Evolutionary conservation across 2,797 vertebrate species (phyloP), one percentile per base, ranked within the genome.

Genomic region (Falco naumanni): DNA sequence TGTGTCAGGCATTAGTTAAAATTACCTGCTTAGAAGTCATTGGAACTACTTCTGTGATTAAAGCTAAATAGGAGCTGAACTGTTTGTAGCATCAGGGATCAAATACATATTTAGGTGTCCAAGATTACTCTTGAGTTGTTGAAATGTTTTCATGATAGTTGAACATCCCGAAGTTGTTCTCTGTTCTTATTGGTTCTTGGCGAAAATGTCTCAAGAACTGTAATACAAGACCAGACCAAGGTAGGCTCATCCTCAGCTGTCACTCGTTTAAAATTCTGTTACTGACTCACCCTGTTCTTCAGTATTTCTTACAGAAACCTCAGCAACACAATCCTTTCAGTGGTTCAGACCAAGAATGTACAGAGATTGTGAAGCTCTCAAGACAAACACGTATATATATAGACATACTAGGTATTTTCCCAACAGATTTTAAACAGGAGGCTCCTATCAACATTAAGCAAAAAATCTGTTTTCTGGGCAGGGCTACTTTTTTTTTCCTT

Each of bases 211-310:
- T 91, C 29, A 48, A 81, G 68, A 82, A 74, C 34, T 90, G 48
- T 93, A 82, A 96, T 95, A 90, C 59, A 87, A 87, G 60, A 37
- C 87, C 81, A 95, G 75, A 74, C 33, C 45, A 31, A 71, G 78
- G 71, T 92, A 91, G 87, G 78, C 84, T 84, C 91, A 91, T 88
- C 89, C 84, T 93, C 43, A 95, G 76, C 79, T 84, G 89, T 96
- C 90, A 95, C 71, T 87, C 57, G 89, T 92, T 91, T 79, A 85
- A 95, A 96, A 59, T 19, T 45, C 47, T 78, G 50, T 76, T 95
- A 74, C 59, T 89, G 78, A 89, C 82, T 86, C 72, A 95, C 66
- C 20, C 50, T 79, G 45, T 72, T 92, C 70, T 86, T 87, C 61
- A 80, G 4, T 93, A 91, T 96, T 94, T 95, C 79, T 87, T 79